phyloP scores from a whole-genome alignment of 2,797 vertebrate species.

The Spinibarbus caldwelli region DNA sequence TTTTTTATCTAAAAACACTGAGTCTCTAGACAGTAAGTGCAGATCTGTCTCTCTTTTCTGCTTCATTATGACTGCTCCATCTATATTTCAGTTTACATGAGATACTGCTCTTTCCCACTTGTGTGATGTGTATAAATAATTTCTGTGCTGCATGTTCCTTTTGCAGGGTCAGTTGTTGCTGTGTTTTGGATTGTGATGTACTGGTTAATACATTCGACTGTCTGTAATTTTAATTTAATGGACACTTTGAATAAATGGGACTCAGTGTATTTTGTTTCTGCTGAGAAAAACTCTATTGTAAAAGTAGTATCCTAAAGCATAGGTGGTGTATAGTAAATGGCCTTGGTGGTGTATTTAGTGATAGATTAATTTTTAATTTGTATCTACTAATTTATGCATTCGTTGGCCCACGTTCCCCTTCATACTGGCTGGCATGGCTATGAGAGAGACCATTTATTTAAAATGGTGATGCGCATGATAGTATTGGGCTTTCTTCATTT shows the following conservation, averaged over 20 bases:
- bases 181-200: neutral
- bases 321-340: neutral
- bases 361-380: neutral
- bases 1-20: neutral
- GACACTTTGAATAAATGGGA: neutral
- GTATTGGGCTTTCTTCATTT: neutral
- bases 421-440: neutral
- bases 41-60: neutral
- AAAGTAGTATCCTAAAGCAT: neutral
- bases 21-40: neutral
- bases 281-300: neutral
- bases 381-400: conserved; percentile 21
- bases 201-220: neutral
- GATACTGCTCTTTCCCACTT: neutral
- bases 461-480: neutral
- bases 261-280: neutral
- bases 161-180: neutral
- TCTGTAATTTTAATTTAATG: neutral
- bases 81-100: conserved; percentile 15
- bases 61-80: neutral
- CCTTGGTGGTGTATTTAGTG: neutral
- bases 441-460: neutral
- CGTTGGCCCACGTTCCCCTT: neutral
- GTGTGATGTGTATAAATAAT: conserved; percentile 26
- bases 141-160: neutral